Conservation (phyloP, 2,797 vertebrate species). For the Erpetoichthys calabaricus region DNA sequence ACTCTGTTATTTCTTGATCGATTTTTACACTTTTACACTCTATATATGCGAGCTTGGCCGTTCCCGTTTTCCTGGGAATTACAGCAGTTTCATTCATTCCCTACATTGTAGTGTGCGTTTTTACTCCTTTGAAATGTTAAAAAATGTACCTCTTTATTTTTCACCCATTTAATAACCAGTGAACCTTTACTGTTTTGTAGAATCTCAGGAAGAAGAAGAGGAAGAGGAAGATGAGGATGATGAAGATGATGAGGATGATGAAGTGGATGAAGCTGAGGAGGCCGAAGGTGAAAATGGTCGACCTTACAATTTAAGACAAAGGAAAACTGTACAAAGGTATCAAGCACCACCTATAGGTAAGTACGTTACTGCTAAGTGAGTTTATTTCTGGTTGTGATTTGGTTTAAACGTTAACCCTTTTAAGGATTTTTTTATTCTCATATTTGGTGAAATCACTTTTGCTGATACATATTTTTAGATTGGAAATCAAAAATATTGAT, state of each 20-base stretch:
- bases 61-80: no score
- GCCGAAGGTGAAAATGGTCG: slow-evolving; percentile 86
- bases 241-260: slow-evolving; percentile 76
- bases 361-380: background rate
- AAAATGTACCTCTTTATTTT: background rate
- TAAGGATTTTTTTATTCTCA: background rate
- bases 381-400: background rate
- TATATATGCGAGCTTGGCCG: no score
- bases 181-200: slow-evolving; percentile 31
- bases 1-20: no score
- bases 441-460: no score
- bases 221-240: slow-evolving; percentile 48
- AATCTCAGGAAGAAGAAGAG: slow-evolving; percentile 74
- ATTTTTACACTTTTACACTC: no score
- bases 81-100: no score
- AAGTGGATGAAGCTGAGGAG: slow-evolving; percentile 76
- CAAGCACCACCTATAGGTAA: slow-evolving; percentile 94
- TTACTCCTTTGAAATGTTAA: no score
- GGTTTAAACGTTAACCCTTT: background rate
- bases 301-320: slow-evolving; percentile 90
- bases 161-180: background rate
- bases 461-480: no score
- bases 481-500: no score
- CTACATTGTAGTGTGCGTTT: no score
- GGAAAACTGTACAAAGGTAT: slow-evolving; percentile 93